Evolutionary conservation across 2,888 invertebrate species (phyloP).

Genomic region (Caenorhabditis angaria): DNA sequence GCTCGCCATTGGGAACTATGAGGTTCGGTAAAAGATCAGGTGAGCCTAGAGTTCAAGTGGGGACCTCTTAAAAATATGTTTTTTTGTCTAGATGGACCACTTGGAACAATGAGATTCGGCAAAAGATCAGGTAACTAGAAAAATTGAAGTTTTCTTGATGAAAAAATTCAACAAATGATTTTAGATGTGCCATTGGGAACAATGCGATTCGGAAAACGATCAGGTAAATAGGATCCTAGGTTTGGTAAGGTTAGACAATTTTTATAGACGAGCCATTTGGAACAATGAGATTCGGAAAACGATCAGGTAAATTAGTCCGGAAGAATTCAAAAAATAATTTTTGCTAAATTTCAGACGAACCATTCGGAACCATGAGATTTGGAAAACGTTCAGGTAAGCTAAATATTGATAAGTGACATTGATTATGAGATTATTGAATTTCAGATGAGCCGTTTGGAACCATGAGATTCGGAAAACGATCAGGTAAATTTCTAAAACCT

Average conservation of each 20-base stretch:
- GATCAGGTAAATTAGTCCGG: too few relatives aligned
- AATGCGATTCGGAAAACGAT: slow-evolving; percentile 53
- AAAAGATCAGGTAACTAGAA: slow-evolving; percentile 19
- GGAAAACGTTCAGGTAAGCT: slow-evolving; percentile 24
- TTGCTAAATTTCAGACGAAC: slow-evolving; percentile 15
- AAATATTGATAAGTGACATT: neutral
- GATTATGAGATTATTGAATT: neutral
- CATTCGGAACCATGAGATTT: slow-evolving; percentile 44
- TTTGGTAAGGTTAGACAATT: slow-evolving; percentile 52
- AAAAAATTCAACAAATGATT: neutral
- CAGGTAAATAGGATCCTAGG: slow-evolving; percentile 24
- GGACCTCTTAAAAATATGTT: neutral
- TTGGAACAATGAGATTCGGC: slow-evolving; percentile 42
- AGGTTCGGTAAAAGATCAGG: slow-evolving; percentile 50
- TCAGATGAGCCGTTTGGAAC: slow-evolving; percentile 29
- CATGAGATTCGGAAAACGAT: slow-evolving; percentile 39
- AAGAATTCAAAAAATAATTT: neutral
- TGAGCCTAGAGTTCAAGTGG: slow-evolving; percentile 29
- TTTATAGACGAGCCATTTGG: too few relatives aligned
- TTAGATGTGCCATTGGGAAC: slow-evolving; percentile 41
- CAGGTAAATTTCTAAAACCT: neutral
- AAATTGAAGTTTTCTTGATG: neutral
- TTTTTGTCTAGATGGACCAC: slow-evolving; percentile 15
- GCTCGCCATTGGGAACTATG: slow-evolving; percentile 58
- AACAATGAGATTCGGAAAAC: slow-evolving; percentile 2